These are phyloP conservation scores for Drosophila bifasciata DNA, from an alignment of 1,140 invertebrate genomes.

Conservation along the genomic window DNA sequence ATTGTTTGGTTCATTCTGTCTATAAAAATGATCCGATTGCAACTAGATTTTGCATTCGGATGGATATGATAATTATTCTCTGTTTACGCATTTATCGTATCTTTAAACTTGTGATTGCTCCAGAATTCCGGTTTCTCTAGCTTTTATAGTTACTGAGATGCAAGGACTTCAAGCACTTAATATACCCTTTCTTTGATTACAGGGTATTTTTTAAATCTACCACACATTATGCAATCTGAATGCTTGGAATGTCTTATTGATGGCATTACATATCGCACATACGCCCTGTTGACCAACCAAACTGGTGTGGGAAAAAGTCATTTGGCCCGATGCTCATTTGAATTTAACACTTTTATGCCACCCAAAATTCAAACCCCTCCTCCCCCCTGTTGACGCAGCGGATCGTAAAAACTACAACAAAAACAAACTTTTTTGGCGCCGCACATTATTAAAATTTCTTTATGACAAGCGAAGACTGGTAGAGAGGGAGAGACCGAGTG, in stretches of 20 bases:
- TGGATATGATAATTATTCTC: no score
- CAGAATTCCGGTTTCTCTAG: no score
- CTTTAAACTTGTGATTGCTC: no score
- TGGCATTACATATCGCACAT: conserved; percentile 51
- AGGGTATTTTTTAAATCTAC: no score
- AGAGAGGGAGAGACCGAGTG: conserved; percentile 1
- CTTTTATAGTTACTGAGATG: no score
- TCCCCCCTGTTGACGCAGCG: conserved; percentile 47
- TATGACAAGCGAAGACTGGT: conserved; percentile 79
- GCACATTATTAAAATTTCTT: conserved; percentile 83
- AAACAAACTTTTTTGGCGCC: conserved; percentile 77
- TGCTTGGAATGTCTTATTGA: conserved; percentile 35
- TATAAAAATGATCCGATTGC: no score
- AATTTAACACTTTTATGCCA: conserved; percentile 78
- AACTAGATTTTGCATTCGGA: no score
- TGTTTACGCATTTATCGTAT: no score
- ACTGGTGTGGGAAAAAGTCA: conserved; percentile 47
- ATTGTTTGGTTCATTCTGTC: no score
- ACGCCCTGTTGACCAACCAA: conserved; percentile 61
- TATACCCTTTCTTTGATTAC: no score
- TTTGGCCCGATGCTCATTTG: conserved; percentile 68
- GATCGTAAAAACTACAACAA: conserved; percentile 64
- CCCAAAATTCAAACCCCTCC: conserved; percentile 15
- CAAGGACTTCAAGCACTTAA: no score
- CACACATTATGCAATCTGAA: no score